phyloP scores from a whole-genome alignment of 2,888 invertebrate species.

The Adelphocoris suturalis region DNA sequence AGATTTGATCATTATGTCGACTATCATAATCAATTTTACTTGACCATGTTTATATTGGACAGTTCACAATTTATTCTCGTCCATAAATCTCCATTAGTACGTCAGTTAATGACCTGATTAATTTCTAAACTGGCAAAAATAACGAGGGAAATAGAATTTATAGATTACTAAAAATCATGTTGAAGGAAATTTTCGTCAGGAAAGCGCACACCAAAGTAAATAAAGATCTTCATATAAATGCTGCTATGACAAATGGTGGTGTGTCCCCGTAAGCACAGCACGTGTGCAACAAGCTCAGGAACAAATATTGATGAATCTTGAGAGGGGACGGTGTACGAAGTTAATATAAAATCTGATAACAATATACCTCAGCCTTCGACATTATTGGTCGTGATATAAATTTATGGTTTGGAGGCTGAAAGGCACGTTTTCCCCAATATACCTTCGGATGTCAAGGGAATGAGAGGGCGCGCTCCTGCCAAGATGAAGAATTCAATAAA shows the following conservation, averaged over 20 bases:
- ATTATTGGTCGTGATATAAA: constrained; percentile 59
- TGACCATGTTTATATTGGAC: no score
- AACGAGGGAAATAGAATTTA: no score
- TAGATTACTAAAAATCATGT: no score
- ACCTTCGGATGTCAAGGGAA: constrained; percentile 62
- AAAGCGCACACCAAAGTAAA: no score
- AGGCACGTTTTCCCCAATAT: constrained; percentile 57
- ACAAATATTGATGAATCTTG: constrained; percentile 23
- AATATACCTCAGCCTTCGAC: constrained; percentile 54
- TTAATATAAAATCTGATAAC: constrained; percentile 61
- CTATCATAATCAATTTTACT: no score
- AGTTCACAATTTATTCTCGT: no score
- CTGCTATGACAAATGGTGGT: neutral
- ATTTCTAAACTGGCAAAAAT: no score
- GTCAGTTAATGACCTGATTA: no score
- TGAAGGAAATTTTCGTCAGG: no score
- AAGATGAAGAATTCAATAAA: constrained; percentile 64
- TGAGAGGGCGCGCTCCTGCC: constrained; percentile 8
- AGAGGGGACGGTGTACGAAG: neutral
- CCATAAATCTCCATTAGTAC: no score
- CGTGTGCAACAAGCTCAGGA: constrained; percentile 2
- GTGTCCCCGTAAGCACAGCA: neutral
- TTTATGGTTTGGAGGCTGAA: constrained; percentile 41
- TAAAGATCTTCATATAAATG: no score
- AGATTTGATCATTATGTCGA: no score